phyloP scores from a whole-genome alignment of 1,140 invertebrate species.

The Ostrea denselamellosa region DNA sequence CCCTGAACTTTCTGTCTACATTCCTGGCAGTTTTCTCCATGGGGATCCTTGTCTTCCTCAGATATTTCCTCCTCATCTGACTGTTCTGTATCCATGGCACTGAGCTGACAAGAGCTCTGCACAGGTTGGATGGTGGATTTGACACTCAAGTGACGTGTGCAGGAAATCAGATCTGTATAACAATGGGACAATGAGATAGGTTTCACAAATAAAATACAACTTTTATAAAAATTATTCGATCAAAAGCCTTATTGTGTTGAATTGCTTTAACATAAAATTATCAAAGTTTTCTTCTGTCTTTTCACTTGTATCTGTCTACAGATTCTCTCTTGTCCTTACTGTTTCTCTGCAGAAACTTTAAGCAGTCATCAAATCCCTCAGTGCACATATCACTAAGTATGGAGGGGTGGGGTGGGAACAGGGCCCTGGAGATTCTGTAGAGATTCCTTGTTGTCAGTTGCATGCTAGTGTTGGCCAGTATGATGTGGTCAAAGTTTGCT shows the following conservation, averaged over 20 bases:
- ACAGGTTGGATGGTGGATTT: constrained; percentile 61
- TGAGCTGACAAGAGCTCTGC: not conserved
- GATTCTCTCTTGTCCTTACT: constrained; percentile 79
- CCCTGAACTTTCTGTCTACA: constrained; percentile 65
- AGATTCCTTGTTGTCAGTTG: constrained; percentile 87
- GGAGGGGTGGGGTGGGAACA: constrained; percentile 97
- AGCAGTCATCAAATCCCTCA: constrained; percentile 96
- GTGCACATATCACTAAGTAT: constrained; percentile 94
- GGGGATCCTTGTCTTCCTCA: constrained; percentile 48
- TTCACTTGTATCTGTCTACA: too few species aligned
- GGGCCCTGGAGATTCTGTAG: constrained; percentile 92
- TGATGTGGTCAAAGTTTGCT: constrained; percentile 81
- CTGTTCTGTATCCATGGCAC: not conserved
- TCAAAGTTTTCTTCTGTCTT: not conserved
- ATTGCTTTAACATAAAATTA: too few species aligned
- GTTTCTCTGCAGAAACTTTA: constrained; percentile 94
- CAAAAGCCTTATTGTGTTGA: too few species aligned
- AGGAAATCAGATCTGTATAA: constrained; percentile 71
- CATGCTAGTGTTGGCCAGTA: constrained; percentile 96
- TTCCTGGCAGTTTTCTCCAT: constrained; percentile 61
- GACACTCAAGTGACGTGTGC: constrained; percentile 72
- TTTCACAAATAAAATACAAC: not conserved
- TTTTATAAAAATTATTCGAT: not conserved
- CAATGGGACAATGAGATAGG: not conserved
- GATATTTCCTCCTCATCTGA: constrained; percentile 33